These are phyloP conservation scores for Coturnix japonica DNA, from an alignment of 2,113 vertebrate species.

Conservation along the genomic window DNA sequence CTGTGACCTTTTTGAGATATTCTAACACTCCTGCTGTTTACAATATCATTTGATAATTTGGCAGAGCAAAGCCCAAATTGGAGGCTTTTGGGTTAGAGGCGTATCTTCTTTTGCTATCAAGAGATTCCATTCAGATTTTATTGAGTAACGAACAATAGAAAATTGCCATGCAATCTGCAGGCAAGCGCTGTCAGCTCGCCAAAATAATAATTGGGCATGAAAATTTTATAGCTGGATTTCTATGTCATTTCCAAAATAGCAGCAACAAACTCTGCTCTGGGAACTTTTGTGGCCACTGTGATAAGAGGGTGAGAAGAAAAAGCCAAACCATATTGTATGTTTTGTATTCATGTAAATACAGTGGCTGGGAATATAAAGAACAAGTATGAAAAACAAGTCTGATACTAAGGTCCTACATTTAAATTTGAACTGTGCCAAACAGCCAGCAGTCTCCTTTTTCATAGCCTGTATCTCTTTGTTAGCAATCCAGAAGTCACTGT, in stretches of 20 bases:
- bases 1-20: constrained; percentile 39
- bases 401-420: background rate
- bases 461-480: background rate
- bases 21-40: constrained; percentile 38
- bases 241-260: constrained; percentile 35
- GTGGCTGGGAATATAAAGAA: background rate
- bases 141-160: constrained; percentile 56
- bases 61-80: constrained; percentile 28
- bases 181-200: background rate
- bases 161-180: constrained; percentile 57
- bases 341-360: background rate
- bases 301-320: constrained; percentile 28
- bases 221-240: constrained; percentile 48
- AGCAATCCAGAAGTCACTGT: background rate
- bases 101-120: background rate
- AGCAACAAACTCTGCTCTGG: constrained; percentile 34
- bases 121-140: constrained; percentile 56
- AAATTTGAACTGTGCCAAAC: background rate
- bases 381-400: background rate
- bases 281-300: background rate
- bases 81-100: constrained; percentile 31
- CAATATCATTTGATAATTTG: constrained; percentile 36
- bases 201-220: constrained; percentile 65
- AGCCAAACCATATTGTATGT: background rate
- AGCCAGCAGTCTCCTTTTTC: background rate